A percentile compares a stretch with the other conserved stretches of the same genome.
phyloP scores from a whole-genome alignment of 2,797 vertebrate genomes.

The Leucoraja ocellata region DNA sequence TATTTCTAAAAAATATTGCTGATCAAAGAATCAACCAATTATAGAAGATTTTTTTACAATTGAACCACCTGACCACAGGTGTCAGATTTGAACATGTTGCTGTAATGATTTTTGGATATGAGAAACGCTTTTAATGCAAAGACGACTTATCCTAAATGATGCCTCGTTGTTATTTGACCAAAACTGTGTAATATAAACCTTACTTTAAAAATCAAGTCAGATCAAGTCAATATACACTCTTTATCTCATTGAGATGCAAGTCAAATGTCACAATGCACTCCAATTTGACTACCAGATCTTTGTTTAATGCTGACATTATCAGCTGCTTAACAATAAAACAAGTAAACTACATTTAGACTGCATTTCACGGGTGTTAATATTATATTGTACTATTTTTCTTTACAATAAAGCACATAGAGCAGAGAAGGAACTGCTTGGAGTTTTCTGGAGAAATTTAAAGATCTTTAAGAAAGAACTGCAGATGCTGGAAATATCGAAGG shows the following conservation, averaged over 20 bases:
- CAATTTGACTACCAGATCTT: neutral
- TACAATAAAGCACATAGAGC: neutral
- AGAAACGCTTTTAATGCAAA: slow-evolving; percentile 61
- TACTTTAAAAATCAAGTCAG: neutral
- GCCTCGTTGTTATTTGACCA: neutral
- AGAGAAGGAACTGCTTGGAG: neutral
- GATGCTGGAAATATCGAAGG: no score
- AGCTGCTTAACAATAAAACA: neutral
- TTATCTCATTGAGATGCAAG: neutral
- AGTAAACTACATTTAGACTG: neutral
- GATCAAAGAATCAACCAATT: slow-evolving; percentile 99
- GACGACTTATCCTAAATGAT: neutral
- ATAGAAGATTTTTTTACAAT: slow-evolving; percentile 97
- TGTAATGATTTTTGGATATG: slow-evolving; percentile 82
- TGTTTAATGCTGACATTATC: neutral
- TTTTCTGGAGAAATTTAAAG: neutral
- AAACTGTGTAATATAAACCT: neutral
- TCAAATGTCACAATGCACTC: neutral
- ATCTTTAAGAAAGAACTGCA: neutral
- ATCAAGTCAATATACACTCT: neutral
- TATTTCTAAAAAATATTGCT: slow-evolving; percentile 96
- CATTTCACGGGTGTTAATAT: neutral
- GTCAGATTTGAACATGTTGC: slow-evolving; percentile 96
- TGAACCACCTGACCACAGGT: slow-evolving; percentile 99
- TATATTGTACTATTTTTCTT: neutral